Base-by-base conservation (phyloP, 2,797 vertebrate species). In the Capromys pilorides region DNA sequence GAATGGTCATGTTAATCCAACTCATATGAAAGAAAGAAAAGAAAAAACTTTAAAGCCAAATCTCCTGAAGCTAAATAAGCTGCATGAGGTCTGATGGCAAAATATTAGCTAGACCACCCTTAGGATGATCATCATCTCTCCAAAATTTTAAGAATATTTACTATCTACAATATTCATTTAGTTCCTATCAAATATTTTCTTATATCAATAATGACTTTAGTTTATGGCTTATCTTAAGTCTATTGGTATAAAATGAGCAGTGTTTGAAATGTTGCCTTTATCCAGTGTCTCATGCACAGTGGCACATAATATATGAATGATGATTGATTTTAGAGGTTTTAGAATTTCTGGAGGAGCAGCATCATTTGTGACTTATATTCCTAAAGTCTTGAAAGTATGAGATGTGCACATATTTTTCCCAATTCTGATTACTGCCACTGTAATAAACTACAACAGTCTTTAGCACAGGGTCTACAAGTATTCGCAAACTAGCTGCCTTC, bases 1-100 rank as follows among this genome's bases (percentile, higher is more conserved):
- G n/a, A 94, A 18, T 95, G 67, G 24, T 69, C 54, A 62, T 77
- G 54, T 91, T 94, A 96, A 94, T 86, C 26, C 57, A 96, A 91
- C 59, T 91, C 83, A 79, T 4, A 96, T 36, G 64, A 88, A 69
- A 94, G 45, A 93, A 95, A 87, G 33, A 94, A 88, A 71, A 83
- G 22, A 81, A 85, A 84, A 28, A 85, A 85, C 8, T 86, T 94
- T 91, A 93, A 85, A 92, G 57, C 28, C 81, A 79, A 95, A 31
- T 59, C 36, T 54, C 22, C 73, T 75, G 33, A 80, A 67, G 71
- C 84, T 85, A 64, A 28, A 54, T 87, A 24, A 84, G 31, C 33
- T 64, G 13, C 31, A 73, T 31, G 18, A 91, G n/a, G 19, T 90
- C 88, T 77, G 36, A 83, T 62, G 54, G 75, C 67, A 95, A 90